Conservation (phyloP, 2,888 invertebrate species). For the Heliconius hortense region DNA sequence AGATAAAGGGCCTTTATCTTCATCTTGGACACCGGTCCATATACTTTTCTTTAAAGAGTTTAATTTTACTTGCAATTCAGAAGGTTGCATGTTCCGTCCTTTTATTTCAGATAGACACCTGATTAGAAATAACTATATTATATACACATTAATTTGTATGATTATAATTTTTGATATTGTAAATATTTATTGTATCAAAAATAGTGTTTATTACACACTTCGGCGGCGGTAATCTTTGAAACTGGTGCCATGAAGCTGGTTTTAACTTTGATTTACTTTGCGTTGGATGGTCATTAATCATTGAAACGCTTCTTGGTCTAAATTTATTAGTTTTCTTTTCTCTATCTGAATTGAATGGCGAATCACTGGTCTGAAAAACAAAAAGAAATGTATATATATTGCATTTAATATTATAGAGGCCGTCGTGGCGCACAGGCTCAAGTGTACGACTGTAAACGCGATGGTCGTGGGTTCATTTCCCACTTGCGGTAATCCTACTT, state of each 20-base stretch:
- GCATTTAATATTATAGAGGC: too few species aligned
- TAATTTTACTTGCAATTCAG: constrained; percentile 86
- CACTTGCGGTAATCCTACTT: too few species aligned
- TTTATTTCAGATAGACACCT: constrained; percentile 73
- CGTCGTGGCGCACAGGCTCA: too few species aligned
- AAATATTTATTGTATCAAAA: not conserved
- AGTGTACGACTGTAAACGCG: too few species aligned
- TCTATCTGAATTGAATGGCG: constrained; percentile 72
- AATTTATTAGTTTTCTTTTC: constrained; percentile 65
- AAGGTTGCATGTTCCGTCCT: constrained; percentile 71
- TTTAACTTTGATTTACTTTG: constrained; percentile 68
- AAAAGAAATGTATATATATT: too few species aligned
- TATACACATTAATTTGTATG: too few species aligned
- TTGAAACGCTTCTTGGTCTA: constrained; percentile 74
- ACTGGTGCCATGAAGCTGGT: constrained; percentile 79
- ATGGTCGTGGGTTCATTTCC: too few species aligned
- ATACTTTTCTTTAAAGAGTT: constrained; percentile 86
- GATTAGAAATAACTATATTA: constrained; percentile 35
- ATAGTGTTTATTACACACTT: constrained; percentile 56
- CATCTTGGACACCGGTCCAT: constrained; percentile 85
- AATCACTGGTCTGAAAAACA: constrained; percentile 72
- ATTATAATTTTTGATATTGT: too few species aligned
- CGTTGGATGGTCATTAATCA: constrained; percentile 64
- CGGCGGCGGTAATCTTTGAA: constrained; percentile 70
- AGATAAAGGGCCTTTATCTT: constrained; percentile 82